Evolutionary conservation across 2,888 invertebrate genomes (phyloP), one percentile per base, ranked within the genome.

Genomic region (Athrips mouffetella): DNA sequence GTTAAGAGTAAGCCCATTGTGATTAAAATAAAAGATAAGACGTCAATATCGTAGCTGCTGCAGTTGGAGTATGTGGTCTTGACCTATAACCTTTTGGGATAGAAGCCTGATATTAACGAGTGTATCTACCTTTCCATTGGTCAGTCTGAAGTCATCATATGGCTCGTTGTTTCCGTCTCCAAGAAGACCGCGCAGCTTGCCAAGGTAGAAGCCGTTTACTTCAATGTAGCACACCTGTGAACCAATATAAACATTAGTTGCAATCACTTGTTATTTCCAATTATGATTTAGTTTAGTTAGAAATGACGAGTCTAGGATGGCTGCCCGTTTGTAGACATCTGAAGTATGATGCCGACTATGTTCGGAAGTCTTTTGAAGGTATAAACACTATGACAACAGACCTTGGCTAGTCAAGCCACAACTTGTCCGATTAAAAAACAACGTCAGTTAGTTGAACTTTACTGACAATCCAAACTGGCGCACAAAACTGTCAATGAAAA

Each of bases 141-240:
- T 93, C 29, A 92, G 81, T 49, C 91, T 91, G 75, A 93, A 93
- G 78, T 98, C 98, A 67, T 97, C 96, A 73, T 89, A 93, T 3
- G 93, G 93, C 70, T 98, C 98, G 67, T 95, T 93, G 90, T 97
- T 96, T 50, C 94, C 96, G 62, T 95, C 95, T 52, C 98, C 98
- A 8, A 98, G 90, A 1, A 98, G 90, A 70, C 98, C 97, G 10
- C 94, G 93, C 2, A 94, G 86, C 69, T 94, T 95, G 59, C 95
- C 95, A 39, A 94, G 93, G 78, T 97, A 98, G 91, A 94, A 98
- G 6, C 97, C 97, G 60, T 93, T 92, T 0, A 96, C 89, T 56
- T 89, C 90, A 3, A 97, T 65, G 60, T 91, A 89, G 75, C 96
- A 96, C 20, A 92, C 89, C 89, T 82, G 56, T 2, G 44, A 11